Conservation (phyloP, 2,113 vertebrate species). For the Lophotis ruficrista region DNA sequence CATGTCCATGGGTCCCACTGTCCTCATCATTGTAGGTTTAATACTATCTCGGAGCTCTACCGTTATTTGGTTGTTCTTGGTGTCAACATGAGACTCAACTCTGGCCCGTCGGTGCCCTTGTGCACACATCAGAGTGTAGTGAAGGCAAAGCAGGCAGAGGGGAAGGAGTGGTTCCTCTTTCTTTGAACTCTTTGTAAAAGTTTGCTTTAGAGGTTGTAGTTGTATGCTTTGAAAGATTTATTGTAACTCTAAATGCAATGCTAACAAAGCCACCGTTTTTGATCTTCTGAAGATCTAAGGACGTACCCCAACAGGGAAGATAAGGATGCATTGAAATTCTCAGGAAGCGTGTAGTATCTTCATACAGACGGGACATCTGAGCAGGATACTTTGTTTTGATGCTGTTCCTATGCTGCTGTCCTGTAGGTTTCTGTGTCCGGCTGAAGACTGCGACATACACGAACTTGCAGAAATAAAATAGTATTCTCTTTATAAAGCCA, state of each 20-base stretch:
- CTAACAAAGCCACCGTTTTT: neutral
- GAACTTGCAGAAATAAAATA: neutral
- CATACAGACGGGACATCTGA: neutral
- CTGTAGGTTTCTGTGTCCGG: neutral
- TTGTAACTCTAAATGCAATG: neutral
- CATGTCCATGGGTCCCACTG: neutral
- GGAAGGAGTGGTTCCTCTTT: neutral
- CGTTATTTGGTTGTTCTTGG: neutral
- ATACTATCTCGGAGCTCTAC: fast-evolving
- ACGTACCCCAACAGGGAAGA: neutral
- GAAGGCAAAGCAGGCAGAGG: neutral
- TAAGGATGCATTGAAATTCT: neutral
- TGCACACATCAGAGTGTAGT: fast-evolving
- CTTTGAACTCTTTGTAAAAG: neutral
- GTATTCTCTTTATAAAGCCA: neutral
- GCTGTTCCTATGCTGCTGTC: neutral
- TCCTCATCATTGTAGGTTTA: neutral
- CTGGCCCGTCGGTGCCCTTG: neutral
- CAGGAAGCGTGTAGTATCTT: neutral
- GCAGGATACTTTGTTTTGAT: neutral
- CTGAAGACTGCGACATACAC: neutral
- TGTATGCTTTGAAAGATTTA: neutral
- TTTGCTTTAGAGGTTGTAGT: neutral
- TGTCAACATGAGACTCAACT: fast-evolving
- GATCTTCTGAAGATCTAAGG: neutral